Evolutionary conservation across 2,888 invertebrate genomes (phyloP), one percentile per base, ranked within the genome.

Genomic region (Cremastinae sp.): DNA sequence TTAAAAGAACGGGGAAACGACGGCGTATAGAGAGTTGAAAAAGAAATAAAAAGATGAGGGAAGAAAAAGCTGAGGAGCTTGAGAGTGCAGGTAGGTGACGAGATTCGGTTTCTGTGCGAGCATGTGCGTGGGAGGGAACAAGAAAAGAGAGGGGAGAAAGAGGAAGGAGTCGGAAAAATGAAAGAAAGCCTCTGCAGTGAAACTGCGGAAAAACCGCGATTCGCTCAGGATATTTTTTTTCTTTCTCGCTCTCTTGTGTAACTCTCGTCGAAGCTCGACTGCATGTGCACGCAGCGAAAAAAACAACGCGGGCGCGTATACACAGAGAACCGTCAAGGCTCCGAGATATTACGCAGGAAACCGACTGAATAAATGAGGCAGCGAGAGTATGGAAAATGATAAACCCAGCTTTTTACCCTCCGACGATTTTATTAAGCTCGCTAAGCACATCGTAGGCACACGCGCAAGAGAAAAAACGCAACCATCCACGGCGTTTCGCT

Each of bases 1-100:
- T 83, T 83, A 82, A 82, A 79, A 81, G 70, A 55, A 62, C 51
- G 75, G 76, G 59, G 72, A 80, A 47, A 64, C 66, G 56, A 20
- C 53, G 69, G 2, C 28, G 28, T 28, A n/a, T 5, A 5, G 2
- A 3, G 28, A 5, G 28, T 5, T 28, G 28, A 28, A 5, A 28
- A 28, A 28, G 5, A 28, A 5, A 5, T 5, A 3, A 5, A 28
- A 28, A 28, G 5, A 41, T 43, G 22, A 62, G 64, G 49, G 47
- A 55, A 35, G 37, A 65, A 72, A 77, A 74, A 75, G 71, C 16
- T 53, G 55, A 51, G 47, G 66, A 75, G 53, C 47, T 49, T 14
- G 58, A 41, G 41, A 18, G 43, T n/a, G 43, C 14, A 39, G 55
- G 51, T 61, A 65, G 56, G 43, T 22, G 51, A 41, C 14, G 37